Conservation (phyloP, 1,140 invertebrate species). For the Melipona quadrifasciata region DNA sequence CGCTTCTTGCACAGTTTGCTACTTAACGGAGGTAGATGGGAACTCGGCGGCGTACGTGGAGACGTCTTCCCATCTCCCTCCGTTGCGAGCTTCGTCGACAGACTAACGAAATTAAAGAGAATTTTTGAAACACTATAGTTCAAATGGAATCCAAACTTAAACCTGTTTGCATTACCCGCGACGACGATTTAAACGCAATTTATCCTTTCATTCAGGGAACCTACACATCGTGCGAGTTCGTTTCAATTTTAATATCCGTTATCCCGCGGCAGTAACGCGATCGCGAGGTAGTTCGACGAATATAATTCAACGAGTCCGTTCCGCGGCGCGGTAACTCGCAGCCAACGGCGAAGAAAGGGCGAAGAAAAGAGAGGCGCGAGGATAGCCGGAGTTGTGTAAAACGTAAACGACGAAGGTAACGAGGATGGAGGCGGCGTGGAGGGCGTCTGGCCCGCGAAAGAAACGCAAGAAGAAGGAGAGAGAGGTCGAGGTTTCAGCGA, state of each 20-base stretch:
- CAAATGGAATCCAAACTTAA: not conserved
- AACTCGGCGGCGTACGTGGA: not conserved
- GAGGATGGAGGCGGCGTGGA: not conserved
- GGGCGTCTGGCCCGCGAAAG: constrained; percentile 5
- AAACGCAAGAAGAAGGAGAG: constrained; percentile 29
- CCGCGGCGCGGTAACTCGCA: constrained; percentile 24
- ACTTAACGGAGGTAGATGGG: not conserved
- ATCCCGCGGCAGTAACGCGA: constrained; percentile 4
- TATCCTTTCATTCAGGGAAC: constrained; percentile 1
- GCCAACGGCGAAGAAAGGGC: not conserved
- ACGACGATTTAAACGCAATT: not conserved
- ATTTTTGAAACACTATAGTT: too few species aligned
- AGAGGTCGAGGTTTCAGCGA: constrained; percentile 65
- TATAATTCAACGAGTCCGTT: constrained; percentile 59
- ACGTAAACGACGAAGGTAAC: constrained; percentile 26
- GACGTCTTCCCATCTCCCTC: not conserved
- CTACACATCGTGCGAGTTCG: not conserved
- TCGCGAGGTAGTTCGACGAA: constrained; percentile 29
- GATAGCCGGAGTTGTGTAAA: not conserved
- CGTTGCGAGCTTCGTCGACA: not conserved
- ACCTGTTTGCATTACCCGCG: not conserved
- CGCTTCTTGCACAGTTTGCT: not conserved
- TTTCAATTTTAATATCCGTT: constrained; percentile 56
- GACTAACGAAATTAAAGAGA: not conserved
- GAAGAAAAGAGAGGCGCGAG: not conserved